Base-by-base conservation (phyloP, 1,140 invertebrate species). In the Trachymyrmex septentrionalis region DNA sequence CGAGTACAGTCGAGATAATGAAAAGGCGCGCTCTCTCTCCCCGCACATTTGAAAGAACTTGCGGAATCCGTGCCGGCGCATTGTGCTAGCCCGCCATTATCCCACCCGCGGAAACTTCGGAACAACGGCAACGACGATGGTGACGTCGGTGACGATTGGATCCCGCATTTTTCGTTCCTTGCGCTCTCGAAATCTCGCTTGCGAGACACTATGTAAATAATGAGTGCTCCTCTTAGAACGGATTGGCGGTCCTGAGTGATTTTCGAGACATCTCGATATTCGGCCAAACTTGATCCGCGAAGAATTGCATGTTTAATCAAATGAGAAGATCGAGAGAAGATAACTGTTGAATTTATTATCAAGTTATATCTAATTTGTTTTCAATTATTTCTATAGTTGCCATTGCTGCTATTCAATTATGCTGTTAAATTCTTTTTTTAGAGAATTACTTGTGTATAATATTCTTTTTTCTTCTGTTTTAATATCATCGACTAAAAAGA, bases 1-100 rank as follows among this genome's bases (percentile, higher is more conserved):
- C 53, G 63, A 81, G 78, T 90, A 91, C 87, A 91, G 90, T 91
- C 75, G 82, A 88, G 90, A 91, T 91, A 91, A 91, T 91, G 89
- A 91, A 91, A 91, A 91, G 89, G 80, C 75, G 85, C 38, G 38
- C 10, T 44, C 72, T 59, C 75, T 81, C 50, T 67, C 80, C 16
- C 66, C 21, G 38, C 85, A 76, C 78, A 87, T 91, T 91, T 80
- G 85, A 63, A 77, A 53, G 78, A 87, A 91, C 89, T 91, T 88
- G 87, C 88, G 90, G 89, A 90, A 91, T 91, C 86, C 87, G 87
- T 90, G 71, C 64, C 61, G 86, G 75, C 69, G 86, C 89, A 90
- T 90, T 90, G 89, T 90, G 75, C 82, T 64, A 64, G 27, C 69
- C 16, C 82, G 88, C 88, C 73, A 90, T 89, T 90, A 89, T 90